These are phyloP conservation scores for Acromyrmex charruanus DNA, from an alignment of 1,140 invertebrate genomes.

Conservation along the genomic window DNA sequence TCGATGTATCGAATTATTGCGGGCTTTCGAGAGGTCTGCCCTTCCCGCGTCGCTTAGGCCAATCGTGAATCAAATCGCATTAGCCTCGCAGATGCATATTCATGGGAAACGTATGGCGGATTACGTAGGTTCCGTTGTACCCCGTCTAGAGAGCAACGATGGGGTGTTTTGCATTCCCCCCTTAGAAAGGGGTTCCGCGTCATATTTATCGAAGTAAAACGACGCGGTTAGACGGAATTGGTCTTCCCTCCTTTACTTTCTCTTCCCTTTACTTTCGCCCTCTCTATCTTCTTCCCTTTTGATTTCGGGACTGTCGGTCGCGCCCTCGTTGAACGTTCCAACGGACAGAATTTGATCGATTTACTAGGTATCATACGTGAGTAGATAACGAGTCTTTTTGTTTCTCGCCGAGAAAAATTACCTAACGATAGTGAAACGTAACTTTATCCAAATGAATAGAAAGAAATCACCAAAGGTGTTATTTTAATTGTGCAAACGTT, in stretches of 20 bases:
- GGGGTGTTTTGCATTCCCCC: conserved; percentile 75
- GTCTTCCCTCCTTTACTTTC: conserved; percentile 14
- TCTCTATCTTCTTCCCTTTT: not conserved
- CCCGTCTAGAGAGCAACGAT: conserved; percentile 71
- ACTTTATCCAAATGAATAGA: not conserved
- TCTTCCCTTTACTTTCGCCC: not conserved
- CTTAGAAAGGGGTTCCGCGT: conserved; percentile 71
- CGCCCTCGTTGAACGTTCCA: conserved; percentile 49
- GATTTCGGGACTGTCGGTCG: not conserved
- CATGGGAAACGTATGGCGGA: conserved; percentile 84
- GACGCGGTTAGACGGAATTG: conserved; percentile 74
- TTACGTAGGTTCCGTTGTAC: conserved; percentile 81
- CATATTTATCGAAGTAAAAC: conserved; percentile 77
- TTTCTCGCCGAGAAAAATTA: conserved; percentile 63
- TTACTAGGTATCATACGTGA: conserved; percentile 30
- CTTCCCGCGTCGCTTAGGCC: conserved; percentile 66
- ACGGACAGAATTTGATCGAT: conserved; percentile 74
- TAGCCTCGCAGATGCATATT: conserved; percentile 85
- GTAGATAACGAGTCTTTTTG: conserved; percentile 67
- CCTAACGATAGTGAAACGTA: not conserved
- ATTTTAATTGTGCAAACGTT: not conserved
- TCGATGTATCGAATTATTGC: conserved; percentile 78
- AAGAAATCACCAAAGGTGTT: not conserved
- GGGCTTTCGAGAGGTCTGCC: conserved; percentile 72
- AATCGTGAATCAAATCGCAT: conserved; percentile 85